These are phyloP conservation scores for Choristoneura fumiferana DNA, from an alignment of 1,140 invertebrate species.

Conservation along the genomic window DNA sequence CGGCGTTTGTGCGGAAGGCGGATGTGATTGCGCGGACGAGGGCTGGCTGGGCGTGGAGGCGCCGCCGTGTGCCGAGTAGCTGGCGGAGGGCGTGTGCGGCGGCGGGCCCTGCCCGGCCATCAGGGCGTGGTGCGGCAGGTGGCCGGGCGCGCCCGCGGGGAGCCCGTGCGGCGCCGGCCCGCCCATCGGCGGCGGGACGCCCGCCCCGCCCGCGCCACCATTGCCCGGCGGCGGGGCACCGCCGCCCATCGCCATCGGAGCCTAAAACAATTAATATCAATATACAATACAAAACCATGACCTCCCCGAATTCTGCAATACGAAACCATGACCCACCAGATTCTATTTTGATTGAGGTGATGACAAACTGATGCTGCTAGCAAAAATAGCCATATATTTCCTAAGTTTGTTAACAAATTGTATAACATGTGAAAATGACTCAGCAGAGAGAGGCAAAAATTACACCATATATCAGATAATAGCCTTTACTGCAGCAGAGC, in stretches of 20 bases:
- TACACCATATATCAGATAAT: conserved; percentile 50
- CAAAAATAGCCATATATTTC: no score
- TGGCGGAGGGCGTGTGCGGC: conserved; percentile 24
- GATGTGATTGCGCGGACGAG: conserved; percentile 38
- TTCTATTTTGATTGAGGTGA: no score
- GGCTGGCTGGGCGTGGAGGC: conserved; percentile 31
- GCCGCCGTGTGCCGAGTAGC: conserved; percentile 40
- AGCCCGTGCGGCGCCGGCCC: conserved; percentile 51
- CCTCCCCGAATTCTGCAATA: conserved; percentile 24
- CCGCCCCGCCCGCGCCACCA: conserved; percentile 41
- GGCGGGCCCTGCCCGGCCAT: conserved; percentile 50
- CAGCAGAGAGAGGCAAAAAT: conserved; percentile 15
- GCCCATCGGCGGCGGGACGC: conserved; percentile 47
- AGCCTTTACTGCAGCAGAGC: conserved; percentile 52
- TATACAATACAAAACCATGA: conserved; percentile 21
- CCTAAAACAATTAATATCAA: conserved; percentile 46
- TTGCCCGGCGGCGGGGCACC: conserved; percentile 62
- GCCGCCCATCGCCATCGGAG: conserved; percentile 58
- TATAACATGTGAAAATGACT: no score
- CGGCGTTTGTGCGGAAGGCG: conserved; percentile 57
- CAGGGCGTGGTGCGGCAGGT: conserved; percentile 62
- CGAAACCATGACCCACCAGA: no score
- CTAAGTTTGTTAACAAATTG: no score
- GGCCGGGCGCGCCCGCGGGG: conserved; percentile 47
- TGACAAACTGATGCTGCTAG: neutral